A percentile compares a stretch with the other conserved stretches of the same genome.
Conservation (phyloP, 2,113 vertebrate genomes). For the Mirounga angustirostris region DNA sequence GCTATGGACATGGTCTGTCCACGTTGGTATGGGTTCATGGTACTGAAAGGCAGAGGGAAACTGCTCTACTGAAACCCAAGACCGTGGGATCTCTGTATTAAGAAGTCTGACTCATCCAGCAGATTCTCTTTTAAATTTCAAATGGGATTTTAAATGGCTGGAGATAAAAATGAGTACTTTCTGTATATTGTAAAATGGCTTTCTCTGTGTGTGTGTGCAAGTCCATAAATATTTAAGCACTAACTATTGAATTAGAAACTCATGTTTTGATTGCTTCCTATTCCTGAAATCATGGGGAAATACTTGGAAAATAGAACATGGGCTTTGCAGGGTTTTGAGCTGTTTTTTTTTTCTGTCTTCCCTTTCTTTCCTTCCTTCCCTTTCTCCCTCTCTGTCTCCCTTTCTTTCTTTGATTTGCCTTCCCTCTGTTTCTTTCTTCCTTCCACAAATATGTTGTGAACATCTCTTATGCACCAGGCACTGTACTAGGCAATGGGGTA, state of each 20-base stretch:
- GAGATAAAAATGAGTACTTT: neutral
- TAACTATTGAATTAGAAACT: neutral
- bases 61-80: neutral
- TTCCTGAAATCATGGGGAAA: neutral
- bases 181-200: neutral
- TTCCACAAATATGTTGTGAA: neutral
- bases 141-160: neutral
- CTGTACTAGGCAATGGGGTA: too few relatives aligned
- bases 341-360: neutral
- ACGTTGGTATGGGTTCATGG: neutral
- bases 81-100: neutral
- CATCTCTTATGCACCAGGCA: neutral
- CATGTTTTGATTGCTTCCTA: neutral
- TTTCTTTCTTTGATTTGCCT: neutral
- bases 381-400: neutral
- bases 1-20: neutral
- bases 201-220: neutral
- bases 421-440: neutral
- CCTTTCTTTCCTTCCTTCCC: neutral
- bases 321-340: neutral
- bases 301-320: neutral
- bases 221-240: neutral
- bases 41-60: neutral
- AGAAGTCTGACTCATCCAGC: neutral
- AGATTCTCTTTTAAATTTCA: constrained; percentile 24